These are phyloP conservation scores for Ptiloglossa arizonensis DNA, from an alignment of 1,140 invertebrate species.

Conservation along the genomic window DNA sequence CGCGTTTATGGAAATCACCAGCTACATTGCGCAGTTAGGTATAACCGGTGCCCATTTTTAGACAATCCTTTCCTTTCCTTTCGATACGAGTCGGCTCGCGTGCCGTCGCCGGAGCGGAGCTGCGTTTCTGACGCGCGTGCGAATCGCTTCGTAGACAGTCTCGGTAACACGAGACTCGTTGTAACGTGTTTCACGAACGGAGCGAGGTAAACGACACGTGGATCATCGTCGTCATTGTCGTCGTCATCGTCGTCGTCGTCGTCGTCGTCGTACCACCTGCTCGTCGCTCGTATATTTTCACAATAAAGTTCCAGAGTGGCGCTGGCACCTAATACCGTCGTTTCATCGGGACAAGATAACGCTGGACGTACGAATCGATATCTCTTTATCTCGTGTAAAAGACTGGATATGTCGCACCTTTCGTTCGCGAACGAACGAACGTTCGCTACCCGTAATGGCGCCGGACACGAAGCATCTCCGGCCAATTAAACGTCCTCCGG, in stretches of 20 bases:
- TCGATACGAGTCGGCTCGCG: background rate
- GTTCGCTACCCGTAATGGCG: background rate
- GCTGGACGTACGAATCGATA: background rate
- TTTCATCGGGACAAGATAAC: background rate
- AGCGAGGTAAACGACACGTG: conserved; percentile 37
- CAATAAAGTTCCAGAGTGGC: conserved; percentile 48
- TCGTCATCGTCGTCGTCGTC: conserved; percentile 52
- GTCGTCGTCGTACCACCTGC: conserved; percentile 64
- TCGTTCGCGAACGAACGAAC: conserved; percentile 5
- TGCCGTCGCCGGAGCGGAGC: no score
- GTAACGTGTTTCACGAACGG: background rate
- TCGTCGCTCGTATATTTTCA: conserved; percentile 64
- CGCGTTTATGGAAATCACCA: conserved; percentile 30
- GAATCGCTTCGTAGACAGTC: no score
- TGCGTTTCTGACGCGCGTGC: no score
- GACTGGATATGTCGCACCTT: conserved; percentile 63
- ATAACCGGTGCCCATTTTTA: conserved; percentile 6
- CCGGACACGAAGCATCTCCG: background rate
- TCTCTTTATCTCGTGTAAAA: conserved; percentile 46
- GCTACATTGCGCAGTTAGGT: background rate
- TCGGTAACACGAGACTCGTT: background rate
- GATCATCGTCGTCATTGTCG: no score
- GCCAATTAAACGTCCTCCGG: conserved; percentile 1
- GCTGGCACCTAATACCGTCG: conserved; percentile 21
- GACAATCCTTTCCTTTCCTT: conserved; percentile 2